Base-by-base conservation (phyloP, 2,113 vertebrate genomes). In the Myanophis thanlyinensis region DNA sequence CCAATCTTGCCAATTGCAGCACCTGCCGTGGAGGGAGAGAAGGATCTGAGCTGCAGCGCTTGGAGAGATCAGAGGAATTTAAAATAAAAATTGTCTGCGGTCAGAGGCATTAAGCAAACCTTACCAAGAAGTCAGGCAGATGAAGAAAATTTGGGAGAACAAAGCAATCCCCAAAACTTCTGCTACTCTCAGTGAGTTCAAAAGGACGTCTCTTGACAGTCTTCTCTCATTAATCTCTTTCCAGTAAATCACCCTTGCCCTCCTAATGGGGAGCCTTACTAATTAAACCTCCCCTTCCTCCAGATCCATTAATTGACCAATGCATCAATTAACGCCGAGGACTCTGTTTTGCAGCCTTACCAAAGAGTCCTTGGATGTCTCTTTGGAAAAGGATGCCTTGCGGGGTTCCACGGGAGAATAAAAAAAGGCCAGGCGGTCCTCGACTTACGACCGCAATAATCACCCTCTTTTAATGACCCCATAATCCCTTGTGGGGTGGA, bases 1-100 rank as follows among this genome's bases (percentile, higher is more conserved):
- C 1, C 27, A 27, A 54, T 5, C 25, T 73, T 22, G 27, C 89
- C 89, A 1, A 7, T 67, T 8, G 3, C 48, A 44, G 11, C 10
- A 4, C 11, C 27, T 11, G 25, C 56, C 1, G 10, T 3, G 0
- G 9, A 0, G 30, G 35, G 5, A 73, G 62, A 15, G n/a, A 35
- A 6, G 4, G 12, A n/a, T n/a, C 59, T n/a, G 30, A 67, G 30
- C 59, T 67, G 59, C 15, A 3, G 59, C 12, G 1, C 13, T 67
- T 12, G 30, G 11, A n/a, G 30, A 13, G 59, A 67, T n/a, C 59
- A n/a, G 30, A 67, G 62, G n/a, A n/a, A n/a, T n/a, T n/a, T n/a
- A n/a, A n/a, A 67, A 67, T 48, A 1, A 67, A 23, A 9, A 35
- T 35, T 49, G 30, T 47, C 47, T 25, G n/a, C 3, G 5, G 53